Base-by-base conservation (phyloP, 2,797 vertebrate species). In the Eulemur mongoz region DNA sequence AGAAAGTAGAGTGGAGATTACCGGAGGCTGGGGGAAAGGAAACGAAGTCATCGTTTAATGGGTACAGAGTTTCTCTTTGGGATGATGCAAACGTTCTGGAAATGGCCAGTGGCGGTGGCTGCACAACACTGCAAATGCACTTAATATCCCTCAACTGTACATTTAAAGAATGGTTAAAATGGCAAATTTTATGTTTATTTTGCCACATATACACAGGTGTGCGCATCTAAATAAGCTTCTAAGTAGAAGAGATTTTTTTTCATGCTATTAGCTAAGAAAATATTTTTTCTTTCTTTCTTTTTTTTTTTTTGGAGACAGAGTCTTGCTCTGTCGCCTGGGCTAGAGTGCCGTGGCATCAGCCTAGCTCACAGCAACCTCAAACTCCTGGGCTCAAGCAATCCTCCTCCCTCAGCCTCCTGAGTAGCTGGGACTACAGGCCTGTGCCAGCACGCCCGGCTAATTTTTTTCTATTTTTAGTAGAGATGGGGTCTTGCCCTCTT, bases 1-100 rank as follows among this genome's bases (percentile, higher is more conserved):
- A 48, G n/a, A 17, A 63, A 3, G 45, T 0, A 48, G 82, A 22
- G 43, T 0, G 27, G 15, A 35, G 59, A 43, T 45, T 65, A 14
- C 35, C n/a, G 22, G 61, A 27, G 0, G 30, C 23, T 13, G 7
- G 3, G 20, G 25, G 12, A 50, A 35, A 18, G 30, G 61, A 22
- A 27, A 32, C 1, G 2, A 23, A 20, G 43, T 1, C 5, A 2
- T 27, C 20, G 13, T 13, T 54, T 20, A 17, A 25, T 2, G 32
- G 54, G 38, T 1, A 25, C 35, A 32, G 57, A 32, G 57, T 18
- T 63, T 43, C 54, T n/a, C 20, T 78, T 2, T 48, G 57, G 54
- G 43, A 27, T 27, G 92, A 61, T 1, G 54, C 50, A 2, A 27
- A 54, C 38, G 20, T 50, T 43, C 63, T 35, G 30, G 61, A 18